Evolutionary conservation across 2,797 vertebrate species (phyloP).

Genomic region (Cyclopterus lumpus): DNA sequence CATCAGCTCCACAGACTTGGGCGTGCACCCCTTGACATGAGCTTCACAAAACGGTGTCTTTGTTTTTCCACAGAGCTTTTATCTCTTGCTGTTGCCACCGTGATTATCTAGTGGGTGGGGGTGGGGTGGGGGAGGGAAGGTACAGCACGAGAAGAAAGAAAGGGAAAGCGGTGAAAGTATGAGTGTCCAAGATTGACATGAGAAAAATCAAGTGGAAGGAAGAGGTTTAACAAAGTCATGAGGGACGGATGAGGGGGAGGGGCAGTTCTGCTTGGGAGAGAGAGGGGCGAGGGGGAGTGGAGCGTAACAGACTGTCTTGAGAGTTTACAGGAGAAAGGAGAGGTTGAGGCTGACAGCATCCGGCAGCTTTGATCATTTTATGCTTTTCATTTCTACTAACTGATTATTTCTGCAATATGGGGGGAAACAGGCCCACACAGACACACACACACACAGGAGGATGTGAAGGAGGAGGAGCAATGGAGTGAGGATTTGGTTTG

Average conservation of each 20-base stretch:
- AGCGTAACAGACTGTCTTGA: constrained; percentile 38
- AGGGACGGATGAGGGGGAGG: constrained; percentile 45
- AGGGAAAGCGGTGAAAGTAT: constrained; percentile 13
- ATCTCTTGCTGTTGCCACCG: constrained; percentile 23
- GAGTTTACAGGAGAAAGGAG: constrained; percentile 44
- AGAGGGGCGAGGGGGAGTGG: constrained; percentile 10
- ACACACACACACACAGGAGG: constrained; percentile 22
- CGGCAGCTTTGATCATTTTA: constrained; percentile 58
- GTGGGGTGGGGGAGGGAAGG: too few relatives aligned
- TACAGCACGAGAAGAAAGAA: neutral
- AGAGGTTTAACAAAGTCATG: constrained; percentile 32
- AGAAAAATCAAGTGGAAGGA: constrained; percentile 44
- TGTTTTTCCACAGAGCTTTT: constrained; percentile 33
- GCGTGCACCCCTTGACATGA: constrained; percentile 22
- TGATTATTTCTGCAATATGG: constrained; percentile 56
- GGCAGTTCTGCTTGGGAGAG: constrained; percentile 57
- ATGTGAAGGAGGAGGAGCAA: constrained; percentile 18
- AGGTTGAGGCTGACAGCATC: constrained; percentile 43
- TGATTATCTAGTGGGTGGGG: constrained; percentile 26
- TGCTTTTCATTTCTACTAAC: constrained; percentile 43
- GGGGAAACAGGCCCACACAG: constrained; percentile 11
- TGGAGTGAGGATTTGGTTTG: constrained; percentile 43
- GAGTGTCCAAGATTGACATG: constrained; percentile 27
- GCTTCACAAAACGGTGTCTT: constrained; percentile 26
- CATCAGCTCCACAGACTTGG: constrained; percentile 50